phyloP scores from a whole-genome alignment of 30 jellyfish, hydroid and myxozoan species.

The Euphysa ruthae region DNA sequence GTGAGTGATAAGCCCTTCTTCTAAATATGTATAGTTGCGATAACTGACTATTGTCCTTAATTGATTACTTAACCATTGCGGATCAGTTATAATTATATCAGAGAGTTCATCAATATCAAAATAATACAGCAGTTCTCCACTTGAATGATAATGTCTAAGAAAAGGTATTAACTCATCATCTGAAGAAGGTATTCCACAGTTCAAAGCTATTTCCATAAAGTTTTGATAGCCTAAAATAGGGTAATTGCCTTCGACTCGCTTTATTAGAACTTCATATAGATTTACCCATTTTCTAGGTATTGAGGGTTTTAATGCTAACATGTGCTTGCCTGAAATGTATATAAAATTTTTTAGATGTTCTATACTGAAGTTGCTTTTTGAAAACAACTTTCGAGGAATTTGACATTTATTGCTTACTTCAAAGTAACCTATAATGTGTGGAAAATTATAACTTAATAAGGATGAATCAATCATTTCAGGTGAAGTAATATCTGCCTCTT shows the following conservation, averaged over 20 bases:
- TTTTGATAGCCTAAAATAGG: conserved; percentile 10
- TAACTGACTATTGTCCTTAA: conserved; percentile 29
- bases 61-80: conserved; percentile 41
- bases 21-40: background rate
- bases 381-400: conserved; percentile 10
- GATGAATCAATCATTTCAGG: background rate
- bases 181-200: conserved; percentile 3
- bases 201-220: conserved; percentile 9
- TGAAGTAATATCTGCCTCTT: background rate
- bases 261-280: background rate
- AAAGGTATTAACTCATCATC: conserved; percentile 25
- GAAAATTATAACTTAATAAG: conserved; percentile 1
- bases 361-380: background rate
- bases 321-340: background rate
- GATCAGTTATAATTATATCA: conserved; percentile 28
- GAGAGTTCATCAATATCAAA: conserved; percentile 9
- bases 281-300: conserved; percentile 33
- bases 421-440: conserved; percentile 29
- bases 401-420: conserved; percentile 22
- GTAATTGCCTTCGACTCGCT: conserved; percentile 6
- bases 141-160: conserved; percentile 19
- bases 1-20: conserved; percentile 20
- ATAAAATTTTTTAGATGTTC: conserved; percentile 19
- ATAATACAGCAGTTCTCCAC: conserved; percentile 29
- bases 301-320: conserved; percentile 13